These are phyloP conservation scores for Nomada fabriciana DNA, from an alignment of 2,888 invertebrate genomes.

Conservation along the genomic window DNA sequence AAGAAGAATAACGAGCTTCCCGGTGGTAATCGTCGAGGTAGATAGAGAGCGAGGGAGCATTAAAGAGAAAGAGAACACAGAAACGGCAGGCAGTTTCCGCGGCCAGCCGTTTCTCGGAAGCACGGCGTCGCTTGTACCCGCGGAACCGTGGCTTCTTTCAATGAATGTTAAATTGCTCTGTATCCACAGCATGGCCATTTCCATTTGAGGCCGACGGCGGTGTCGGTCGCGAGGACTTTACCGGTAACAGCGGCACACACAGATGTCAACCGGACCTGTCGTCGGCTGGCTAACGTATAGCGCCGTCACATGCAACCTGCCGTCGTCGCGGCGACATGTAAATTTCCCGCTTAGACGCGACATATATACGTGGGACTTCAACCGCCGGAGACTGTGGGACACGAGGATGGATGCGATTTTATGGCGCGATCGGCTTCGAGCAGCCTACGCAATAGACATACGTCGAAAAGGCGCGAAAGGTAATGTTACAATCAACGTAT, in stretches of 20 bases:
- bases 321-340: conserved; percentile 63
- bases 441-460: no score
- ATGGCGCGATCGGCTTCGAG: conserved; percentile 35
- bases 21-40: conserved; percentile 5
- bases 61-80: neutral
- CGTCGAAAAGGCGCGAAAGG: no score
- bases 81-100: conserved; percentile 37
- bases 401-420: conserved; percentile 60
- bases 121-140: conserved; percentile 27
- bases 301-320: conserved; percentile 64
- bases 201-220: conserved; percentile 51
- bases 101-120: conserved; percentile 47
- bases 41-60: neutral
- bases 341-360: conserved; percentile 53
- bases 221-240: conserved; percentile 32
- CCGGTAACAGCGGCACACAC: conserved; percentile 41
- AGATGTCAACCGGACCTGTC: conserved; percentile 65
- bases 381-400: conserved; percentile 58
- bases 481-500: no score
- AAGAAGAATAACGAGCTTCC: conserved; percentile 65
- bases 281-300: conserved; percentile 64
- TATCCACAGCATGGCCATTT: conserved; percentile 62
- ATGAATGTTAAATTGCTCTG: conserved; percentile 65
- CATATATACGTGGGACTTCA: conserved; percentile 65
- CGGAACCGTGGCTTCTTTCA: conserved; percentile 58